Base-by-base conservation (phyloP, 2,797 vertebrate species). In the Thaleichthys pacificus region DNA sequence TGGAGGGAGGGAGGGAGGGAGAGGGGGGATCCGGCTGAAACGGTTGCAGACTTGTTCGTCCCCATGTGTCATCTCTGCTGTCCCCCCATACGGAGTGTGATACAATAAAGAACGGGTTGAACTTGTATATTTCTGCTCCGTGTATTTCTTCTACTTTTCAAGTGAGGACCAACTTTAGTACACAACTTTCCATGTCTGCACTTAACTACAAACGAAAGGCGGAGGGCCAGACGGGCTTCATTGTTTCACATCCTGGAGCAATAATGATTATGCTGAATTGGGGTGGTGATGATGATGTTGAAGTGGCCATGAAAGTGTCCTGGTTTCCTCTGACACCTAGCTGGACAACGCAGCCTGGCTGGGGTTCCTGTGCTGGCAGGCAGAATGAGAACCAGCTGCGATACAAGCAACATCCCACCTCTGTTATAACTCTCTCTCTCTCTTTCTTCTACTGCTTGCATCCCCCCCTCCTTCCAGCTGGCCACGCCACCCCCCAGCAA, bases 321-420 rank as follows among this genome's bases (percentile, higher is more conserved):
- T 15, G 57, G 66, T 79, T 75, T 75, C 77, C 7, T 11, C 75
- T 78, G 81, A 78, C 73, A 61, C 54, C 62, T 80, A 75, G 78
- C 66, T 69, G 57, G 64, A 56, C 70, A 69, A 66, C 72, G 63
- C 74, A 76, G 65, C 17, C 32, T 35, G 32, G 32, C 32, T 35
- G 32, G 32, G 5, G 32, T 35, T 35, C 67, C 70, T 30, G 38
- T 67, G 32, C 32, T 35, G 32, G 32, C 32, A 35, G 32, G 32
- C 32, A 35, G 61, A 84, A 84, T 85, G 72, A 72, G 73, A 84
- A 84, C 71, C 38, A 84, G 78, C 78, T 82, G 84, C 62, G 78
- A 42, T 5, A 66, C 61, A 65, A 19, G 17, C 62, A 61, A 78
- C 61, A 54, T 72, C 70, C 65, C 65, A 73, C 67, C 68, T 28